phyloP scores from a whole-genome alignment of 1,140 invertebrate species.

The Sminthurinus signatus region DNA sequence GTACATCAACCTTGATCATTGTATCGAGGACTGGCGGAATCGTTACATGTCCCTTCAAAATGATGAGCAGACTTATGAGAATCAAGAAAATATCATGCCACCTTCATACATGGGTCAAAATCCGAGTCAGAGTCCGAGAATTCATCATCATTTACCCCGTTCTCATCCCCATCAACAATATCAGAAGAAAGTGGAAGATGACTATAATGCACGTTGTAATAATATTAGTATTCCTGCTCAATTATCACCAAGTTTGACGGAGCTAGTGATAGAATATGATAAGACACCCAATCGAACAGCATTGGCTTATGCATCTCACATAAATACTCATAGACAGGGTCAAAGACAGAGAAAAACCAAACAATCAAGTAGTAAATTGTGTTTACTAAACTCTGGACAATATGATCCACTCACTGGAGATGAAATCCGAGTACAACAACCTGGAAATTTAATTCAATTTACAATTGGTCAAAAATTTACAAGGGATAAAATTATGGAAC shows the following conservation, averaged over 20 bases:
- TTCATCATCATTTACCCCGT: no score
- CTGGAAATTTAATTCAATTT: conserved; percentile 5
- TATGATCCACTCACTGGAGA: not conserved
- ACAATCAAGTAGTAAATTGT: no score
- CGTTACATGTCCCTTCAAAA: not conserved
- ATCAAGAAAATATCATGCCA: no score
- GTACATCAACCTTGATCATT: conserved; percentile 24
- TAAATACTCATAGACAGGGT: not conserved
- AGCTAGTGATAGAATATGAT: not conserved
- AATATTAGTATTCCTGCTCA: not conserved
- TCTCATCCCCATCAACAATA: no score
- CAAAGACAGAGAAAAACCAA: no score
- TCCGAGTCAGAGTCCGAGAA: no score
- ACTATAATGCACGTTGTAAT: no score
- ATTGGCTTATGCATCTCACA: not conserved
- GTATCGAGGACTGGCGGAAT: conserved; percentile 15
- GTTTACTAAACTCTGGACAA: not conserved
- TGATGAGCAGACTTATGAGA: no score
- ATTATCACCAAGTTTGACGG: not conserved
- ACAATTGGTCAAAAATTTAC: not conserved
- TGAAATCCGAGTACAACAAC: not conserved
- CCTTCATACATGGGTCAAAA: no score
- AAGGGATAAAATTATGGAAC: conserved; percentile 20
- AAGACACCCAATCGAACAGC: not conserved
- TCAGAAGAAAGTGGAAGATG: no score